Base-by-base conservation (phyloP, 1,140 invertebrate genomes). In the Riptortus pedestris region DNA sequence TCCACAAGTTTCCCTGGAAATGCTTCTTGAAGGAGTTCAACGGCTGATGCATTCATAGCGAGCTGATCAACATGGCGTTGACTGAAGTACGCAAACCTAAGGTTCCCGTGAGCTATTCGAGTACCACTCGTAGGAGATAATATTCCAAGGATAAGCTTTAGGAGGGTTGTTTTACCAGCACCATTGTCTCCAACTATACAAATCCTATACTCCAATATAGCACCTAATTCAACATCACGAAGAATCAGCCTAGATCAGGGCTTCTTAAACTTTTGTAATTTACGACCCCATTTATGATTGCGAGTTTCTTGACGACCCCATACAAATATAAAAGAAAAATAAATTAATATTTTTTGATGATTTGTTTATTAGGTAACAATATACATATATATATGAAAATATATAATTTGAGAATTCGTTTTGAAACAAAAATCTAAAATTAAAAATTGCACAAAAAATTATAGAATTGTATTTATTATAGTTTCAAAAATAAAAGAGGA, bases 61-160 rank as follows among this genome's bases (percentile, higher is more conserved):
- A 99, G 75, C 76, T 98, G 94, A 75, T 99, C 96, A 1, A 99
- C 93, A 73, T 99, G 96, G 80, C 99, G 97, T 74, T 99, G 97
- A 70, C 92, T 96, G 76, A 99, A 99, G 76, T 99, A 99, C 22
- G 95, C 97, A 72, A 99, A 96, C 69, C 92, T 88, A 22, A 99
- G 79, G 70, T 91, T 94, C 27, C 96, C 81, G 78, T 99, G 93
- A 2, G 84, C 81, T 69, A 87, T 85, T 28, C 93, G 80, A 22
- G 88, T 83, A 7, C 96, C 96, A 29, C 78, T 79, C 0, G 85
- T 87, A 0, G 97, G 93, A 47, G 85, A 84, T 28, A 97, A 74
- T 29, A 94, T 83, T 4, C 93, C 93, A 71, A 95, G 88, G 65
- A 99, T 85, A 45, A 99, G 85, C 78, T 99, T 99, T 24, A 99